Conservation (phyloP, 2,888 invertebrate genomes). For the Tridacna crocea region DNA sequence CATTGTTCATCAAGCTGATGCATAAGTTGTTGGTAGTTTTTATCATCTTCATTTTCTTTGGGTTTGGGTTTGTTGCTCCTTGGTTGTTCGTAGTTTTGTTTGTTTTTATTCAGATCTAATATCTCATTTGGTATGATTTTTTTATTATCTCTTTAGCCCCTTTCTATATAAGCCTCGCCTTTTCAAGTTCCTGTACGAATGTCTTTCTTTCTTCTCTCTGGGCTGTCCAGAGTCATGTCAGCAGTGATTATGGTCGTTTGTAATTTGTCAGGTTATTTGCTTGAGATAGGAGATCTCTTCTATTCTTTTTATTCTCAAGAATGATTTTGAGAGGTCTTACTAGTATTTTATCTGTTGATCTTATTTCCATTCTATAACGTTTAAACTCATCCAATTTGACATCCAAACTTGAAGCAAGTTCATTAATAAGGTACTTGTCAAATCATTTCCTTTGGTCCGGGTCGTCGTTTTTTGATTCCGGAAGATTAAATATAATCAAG, state of each 20-base stretch:
- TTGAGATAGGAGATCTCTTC: constrained; percentile 3
- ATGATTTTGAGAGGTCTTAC: background rate
- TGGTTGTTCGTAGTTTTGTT: background rate
- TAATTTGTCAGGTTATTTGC: background rate
- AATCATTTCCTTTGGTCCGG: background rate
- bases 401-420: background rate
- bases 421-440: background rate
- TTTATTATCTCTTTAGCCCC: background rate
- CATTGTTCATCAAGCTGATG: background rate
- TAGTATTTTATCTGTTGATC: background rate
- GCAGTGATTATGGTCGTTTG: background rate
- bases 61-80: background rate
- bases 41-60: background rate
- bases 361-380: background rate
- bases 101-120: background rate
- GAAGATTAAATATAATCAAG: background rate
- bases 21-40: background rate
- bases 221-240: background rate
- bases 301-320: constrained; percentile 5
- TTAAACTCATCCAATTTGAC: background rate
- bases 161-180: background rate
- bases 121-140: too few species aligned
- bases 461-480: background rate
- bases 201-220: background rate
- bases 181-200: too few species aligned